Evolutionary conservation across 2,888 invertebrate genomes (phyloP).

Genomic region (Hipparchia sbordonii): DNA sequence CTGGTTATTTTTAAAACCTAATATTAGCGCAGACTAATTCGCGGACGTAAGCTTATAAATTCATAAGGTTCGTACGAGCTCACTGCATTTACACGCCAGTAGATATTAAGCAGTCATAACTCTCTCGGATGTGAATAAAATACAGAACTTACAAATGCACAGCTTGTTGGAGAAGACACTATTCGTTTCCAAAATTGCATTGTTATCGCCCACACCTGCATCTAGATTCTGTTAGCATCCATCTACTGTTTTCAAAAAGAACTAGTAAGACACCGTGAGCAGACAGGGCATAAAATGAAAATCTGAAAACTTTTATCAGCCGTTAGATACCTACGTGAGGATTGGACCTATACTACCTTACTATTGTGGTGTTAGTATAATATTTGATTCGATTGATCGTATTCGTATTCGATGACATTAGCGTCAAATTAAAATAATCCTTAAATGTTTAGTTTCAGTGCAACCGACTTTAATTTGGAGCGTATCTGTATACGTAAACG

Average conservation of each 20-base stretch:
- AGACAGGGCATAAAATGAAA: neutral
- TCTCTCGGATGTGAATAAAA: neutral
- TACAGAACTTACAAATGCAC: neutral
- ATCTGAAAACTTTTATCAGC: neutral
- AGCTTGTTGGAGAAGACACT: constrained; percentile 14
- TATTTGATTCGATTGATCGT: too few relatives aligned
- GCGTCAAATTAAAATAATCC: too few relatives aligned
- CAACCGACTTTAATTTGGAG: too few relatives aligned
- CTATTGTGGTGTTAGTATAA: too few relatives aligned
- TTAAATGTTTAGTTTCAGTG: too few relatives aligned
- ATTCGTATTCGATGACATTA: too few relatives aligned
- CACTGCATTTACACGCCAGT: neutral
- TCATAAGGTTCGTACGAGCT: neutral
- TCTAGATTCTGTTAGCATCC: constrained; percentile 29
- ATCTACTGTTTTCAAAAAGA: constrained; percentile 22
- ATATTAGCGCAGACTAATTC: too few relatives aligned
- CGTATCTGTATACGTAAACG: too few relatives aligned
- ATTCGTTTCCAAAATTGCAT: constrained; percentile 32
- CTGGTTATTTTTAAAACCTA: too few relatives aligned
- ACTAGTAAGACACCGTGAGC: neutral
- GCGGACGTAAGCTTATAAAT: too few relatives aligned
- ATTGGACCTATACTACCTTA: neutral
- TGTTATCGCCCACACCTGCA: constrained; percentile 29
- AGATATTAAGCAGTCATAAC: neutral
- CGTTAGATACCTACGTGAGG: too few relatives aligned